phyloP scores from a whole-genome alignment of 1,140 invertebrate genomes.

The Rhopalosiphum maidis region DNA sequence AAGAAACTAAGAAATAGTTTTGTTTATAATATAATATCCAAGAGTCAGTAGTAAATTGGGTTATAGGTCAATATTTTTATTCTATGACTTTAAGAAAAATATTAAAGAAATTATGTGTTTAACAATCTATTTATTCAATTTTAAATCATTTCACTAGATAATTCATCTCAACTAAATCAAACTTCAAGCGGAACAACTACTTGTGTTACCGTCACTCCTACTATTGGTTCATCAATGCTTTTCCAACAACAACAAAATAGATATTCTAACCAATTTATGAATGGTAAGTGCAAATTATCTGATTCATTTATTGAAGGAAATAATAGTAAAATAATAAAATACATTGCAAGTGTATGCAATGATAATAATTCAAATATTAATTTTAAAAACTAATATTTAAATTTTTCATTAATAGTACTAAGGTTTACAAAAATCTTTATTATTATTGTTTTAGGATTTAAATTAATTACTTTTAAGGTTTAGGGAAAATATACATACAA shows the following conservation, averaged over 20 bases:
- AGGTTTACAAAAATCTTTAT: neutral
- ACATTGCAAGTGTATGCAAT: too few species aligned
- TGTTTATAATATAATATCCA: neutral
- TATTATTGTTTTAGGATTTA: neutral
- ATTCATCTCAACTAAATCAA: conserved; percentile 54
- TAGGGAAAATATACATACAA: neutral
- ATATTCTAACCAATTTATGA: conserved; percentile 51
- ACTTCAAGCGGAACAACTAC: conserved; percentile 56
- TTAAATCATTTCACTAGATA: conserved; percentile 40
- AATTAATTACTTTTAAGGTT: neutral
- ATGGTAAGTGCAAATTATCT: conserved; percentile 41
- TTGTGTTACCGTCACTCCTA: conserved; percentile 51
- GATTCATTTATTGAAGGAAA: neutral
- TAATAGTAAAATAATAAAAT: neutral
- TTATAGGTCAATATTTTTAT: neutral
- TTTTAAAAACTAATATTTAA: neutral
- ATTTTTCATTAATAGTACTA: neutral
- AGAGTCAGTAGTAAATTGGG: too few species aligned
- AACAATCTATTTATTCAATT: neutral
- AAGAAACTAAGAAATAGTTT: neutral
- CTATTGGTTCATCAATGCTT: conserved; percentile 51
- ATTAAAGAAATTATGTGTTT: neutral
- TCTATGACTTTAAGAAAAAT: neutral
- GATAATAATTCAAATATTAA: neutral
- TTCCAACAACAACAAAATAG: conserved; percentile 56